Evolutionary conservation across 2,888 invertebrate genomes (phyloP).

Genomic region (Polydrusus pterygomalis): DNA sequence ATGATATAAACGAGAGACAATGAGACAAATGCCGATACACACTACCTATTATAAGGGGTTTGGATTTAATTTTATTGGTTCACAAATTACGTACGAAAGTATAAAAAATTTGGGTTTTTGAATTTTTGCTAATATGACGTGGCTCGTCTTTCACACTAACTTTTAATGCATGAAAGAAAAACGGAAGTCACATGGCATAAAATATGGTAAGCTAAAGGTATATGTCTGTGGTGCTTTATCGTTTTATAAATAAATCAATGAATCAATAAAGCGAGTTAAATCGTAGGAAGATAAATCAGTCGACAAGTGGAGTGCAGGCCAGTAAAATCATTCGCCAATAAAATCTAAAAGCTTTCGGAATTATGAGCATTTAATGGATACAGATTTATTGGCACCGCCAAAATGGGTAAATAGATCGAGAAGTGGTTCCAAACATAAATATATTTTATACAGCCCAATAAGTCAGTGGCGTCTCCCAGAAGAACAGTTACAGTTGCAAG

Average conservation of each 20-base stretch:
- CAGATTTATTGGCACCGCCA: slow-evolving; percentile 26
- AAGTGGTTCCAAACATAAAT: slow-evolving; percentile 2
- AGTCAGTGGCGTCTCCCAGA: too few species aligned
- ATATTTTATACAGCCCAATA: neutral
- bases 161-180: too few species aligned
- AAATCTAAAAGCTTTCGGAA: slow-evolving; percentile 33
- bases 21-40: too few species aligned
- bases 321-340: slow-evolving; percentile 37
- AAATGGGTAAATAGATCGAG: slow-evolving; percentile 12
- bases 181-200: too few species aligned
- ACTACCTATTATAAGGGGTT: too few species aligned
- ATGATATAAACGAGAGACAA: neutral
- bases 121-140: too few species aligned
- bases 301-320: slow-evolving; percentile 7
- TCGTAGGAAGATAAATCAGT: slow-evolving; percentile 25
- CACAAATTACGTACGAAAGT: too few species aligned
- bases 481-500: too few species aligned
- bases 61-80: too few species aligned
- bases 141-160: too few species aligned
- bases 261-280: neutral
- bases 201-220: too few species aligned
- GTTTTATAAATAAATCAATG: slow-evolving; percentile 15
- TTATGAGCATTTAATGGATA: slow-evolving; percentile 22
- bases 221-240: neutral
- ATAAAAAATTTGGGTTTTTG: too few species aligned